phyloP scores from a whole-genome alignment of 2,888 invertebrate genomes.

The Cantharis flavilabris region DNA sequence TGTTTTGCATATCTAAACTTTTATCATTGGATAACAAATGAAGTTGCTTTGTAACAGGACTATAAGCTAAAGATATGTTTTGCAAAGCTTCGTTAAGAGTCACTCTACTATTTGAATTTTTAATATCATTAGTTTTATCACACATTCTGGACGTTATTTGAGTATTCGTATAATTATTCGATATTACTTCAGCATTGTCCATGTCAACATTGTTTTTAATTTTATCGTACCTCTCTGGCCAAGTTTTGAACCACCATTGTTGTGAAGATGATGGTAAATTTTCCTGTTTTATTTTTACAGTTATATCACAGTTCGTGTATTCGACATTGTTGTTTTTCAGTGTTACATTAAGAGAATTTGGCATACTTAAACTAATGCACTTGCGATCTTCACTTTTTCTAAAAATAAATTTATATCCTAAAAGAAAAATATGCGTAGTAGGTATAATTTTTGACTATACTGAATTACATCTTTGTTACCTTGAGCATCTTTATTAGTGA shows the following conservation, averaged over 20 bases:
- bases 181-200: constrained; percentile 2
- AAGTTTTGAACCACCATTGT: constrained; percentile 58
- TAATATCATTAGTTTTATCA: constrained; percentile 35
- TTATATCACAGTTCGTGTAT: constrained; percentile 43
- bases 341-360: constrained; percentile 50
- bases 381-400: constrained; percentile 42
- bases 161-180: constrained; percentile 17
- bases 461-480: background rate
- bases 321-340: constrained; percentile 32
- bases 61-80: constrained; percentile 75
- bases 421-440: background rate
- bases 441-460: background rate
- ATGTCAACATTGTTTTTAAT: constrained; percentile 41
- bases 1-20: constrained; percentile 31
- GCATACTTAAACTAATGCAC: constrained; percentile 53
- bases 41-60: constrained; percentile 73
- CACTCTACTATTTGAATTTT: constrained; percentile 57
- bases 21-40: constrained; percentile 58
- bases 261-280: constrained; percentile 37
- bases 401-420: constrained; percentile 38
- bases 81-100: constrained; percentile 72
- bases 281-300: constrained; percentile 38
- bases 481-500: background rate
- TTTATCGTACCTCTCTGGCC: constrained; percentile 58
- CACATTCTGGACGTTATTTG: constrained; percentile 34